Conservation (phyloP, 2,797 vertebrate genomes). For the Silurus lanzhouensis region DNA sequence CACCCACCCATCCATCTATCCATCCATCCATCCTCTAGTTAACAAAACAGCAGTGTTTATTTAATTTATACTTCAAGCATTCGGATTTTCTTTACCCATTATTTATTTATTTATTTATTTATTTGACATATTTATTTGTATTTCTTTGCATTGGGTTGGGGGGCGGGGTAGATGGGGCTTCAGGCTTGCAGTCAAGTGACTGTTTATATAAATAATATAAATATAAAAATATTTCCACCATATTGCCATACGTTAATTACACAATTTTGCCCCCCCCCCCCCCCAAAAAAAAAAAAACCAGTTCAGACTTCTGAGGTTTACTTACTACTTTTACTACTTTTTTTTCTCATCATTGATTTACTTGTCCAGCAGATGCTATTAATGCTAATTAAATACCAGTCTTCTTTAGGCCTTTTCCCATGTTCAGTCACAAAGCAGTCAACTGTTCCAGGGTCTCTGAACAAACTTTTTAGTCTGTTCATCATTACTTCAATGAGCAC, state of each 20-base stretch:
- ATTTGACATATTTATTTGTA: not conserved
- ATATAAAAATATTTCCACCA: not conserved
- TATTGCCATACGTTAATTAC: not conserved
- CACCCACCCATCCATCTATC: no score
- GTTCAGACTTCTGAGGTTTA: not conserved
- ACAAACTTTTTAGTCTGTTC: conserved; percentile 1
- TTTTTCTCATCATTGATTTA: not conserved
- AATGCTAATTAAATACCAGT: conserved; percentile 13
- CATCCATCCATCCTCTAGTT: no score
- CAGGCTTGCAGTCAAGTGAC: no score
- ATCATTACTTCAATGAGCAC: not conserved
- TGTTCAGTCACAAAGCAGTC: conserved; percentile 4
- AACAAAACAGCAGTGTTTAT: not conserved
- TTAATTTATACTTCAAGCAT: no score
- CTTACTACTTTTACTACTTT: not conserved
- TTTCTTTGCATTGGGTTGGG: not conserved
- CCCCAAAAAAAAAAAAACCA: no score
- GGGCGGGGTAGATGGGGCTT: no score
- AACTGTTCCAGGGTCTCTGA: not conserved
- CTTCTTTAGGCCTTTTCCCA: not conserved
- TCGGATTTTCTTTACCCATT: no score
- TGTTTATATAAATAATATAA: no score
- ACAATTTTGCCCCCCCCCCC: not conserved
- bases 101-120: no score
- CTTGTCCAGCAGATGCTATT: conserved; percentile 11